Percentiles rank a stretch among this genome's conserved stretches.
Conservation (phyloP, 2,888 invertebrate species). For the Amiota communis region DNA sequence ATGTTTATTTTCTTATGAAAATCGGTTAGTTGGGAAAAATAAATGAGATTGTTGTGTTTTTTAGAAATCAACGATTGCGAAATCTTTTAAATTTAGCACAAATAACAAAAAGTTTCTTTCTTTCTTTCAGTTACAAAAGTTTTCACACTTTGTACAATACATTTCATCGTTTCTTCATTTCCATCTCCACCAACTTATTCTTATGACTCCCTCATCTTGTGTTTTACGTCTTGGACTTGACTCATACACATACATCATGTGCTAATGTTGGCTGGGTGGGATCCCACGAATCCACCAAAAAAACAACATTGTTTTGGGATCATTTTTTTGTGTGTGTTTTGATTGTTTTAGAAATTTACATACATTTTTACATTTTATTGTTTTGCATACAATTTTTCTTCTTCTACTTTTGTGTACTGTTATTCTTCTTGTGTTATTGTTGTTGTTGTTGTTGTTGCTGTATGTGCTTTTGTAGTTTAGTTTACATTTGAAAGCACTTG, state of each 20-base stretch:
- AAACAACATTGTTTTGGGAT: not conserved
- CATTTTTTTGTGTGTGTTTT: not conserved
- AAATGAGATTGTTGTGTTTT: not conserved
- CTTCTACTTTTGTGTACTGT: not conserved
- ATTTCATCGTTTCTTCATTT: not conserved
- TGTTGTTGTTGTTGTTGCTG: slow-evolving; percentile 25
- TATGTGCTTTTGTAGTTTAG: slow-evolving; percentile 48
- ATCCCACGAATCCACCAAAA: too few relatives aligned
- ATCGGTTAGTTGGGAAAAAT: slow-evolving; percentile 14
- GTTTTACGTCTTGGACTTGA: too few relatives aligned
- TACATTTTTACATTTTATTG: slow-evolving; percentile 50
- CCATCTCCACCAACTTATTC: too few relatives aligned
- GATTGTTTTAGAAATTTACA: slow-evolving; percentile 34
- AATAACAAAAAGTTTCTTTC: slow-evolving; percentile 30
- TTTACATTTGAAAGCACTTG: slow-evolving; percentile 66
- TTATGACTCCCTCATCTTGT: too few relatives aligned
- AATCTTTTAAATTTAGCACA: slow-evolving; percentile 57
- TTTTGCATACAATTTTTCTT: slow-evolving; percentile 51
- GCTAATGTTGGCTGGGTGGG: too few relatives aligned
- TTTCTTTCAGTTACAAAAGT: slow-evolving; percentile 27
- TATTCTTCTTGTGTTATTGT: not conserved
- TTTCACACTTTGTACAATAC: slow-evolving; percentile 29
- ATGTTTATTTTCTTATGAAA: slow-evolving; percentile 36
- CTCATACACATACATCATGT: too few relatives aligned
- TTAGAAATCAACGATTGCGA: slow-evolving; percentile 50